A percentile compares a stretch with the other conserved stretches of the same genome.
Evolutionary conservation across 2,888 invertebrate genomes (phyloP).

Genomic region (Rambutsinella grinnellia): DNA sequence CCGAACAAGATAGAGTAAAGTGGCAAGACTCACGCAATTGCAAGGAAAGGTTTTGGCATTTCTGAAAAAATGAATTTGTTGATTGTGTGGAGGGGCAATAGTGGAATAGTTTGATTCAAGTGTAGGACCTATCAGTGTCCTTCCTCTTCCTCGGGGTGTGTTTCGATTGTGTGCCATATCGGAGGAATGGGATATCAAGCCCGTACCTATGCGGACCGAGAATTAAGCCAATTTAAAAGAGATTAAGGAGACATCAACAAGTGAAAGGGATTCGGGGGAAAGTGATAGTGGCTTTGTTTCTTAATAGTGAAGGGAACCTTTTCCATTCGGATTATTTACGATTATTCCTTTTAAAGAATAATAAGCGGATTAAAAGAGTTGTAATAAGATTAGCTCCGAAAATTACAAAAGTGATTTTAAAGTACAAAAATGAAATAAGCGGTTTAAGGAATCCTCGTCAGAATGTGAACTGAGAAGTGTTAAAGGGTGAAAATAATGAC

Average conservation of each 20-base stretch:
- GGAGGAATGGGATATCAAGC: too few relatives aligned
- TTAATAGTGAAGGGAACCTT: too few relatives aligned
- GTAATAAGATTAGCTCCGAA: too few relatives aligned
- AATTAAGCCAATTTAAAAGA: too few relatives aligned
- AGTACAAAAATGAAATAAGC: neutral
- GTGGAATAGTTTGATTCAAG: neutral
- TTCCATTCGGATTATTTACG: too few relatives aligned
- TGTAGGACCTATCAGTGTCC: neutral
- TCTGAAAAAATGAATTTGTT: neutral
- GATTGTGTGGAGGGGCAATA: neutral
- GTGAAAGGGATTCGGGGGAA: neutral
- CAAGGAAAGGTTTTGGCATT: conserved; percentile 33
- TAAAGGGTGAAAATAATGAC: neutral
- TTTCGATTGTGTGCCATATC: neutral
- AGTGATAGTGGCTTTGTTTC: neutral
- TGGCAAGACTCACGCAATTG: conserved; percentile 42
- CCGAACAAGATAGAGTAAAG: neutral
- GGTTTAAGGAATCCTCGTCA: neutral
- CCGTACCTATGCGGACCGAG: neutral
- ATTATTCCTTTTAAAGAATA: too few relatives aligned
- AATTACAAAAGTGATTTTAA: neutral
- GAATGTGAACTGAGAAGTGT: neutral
- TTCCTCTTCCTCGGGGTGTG: neutral
- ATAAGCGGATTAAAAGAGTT: neutral
- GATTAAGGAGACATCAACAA: too few relatives aligned